Percentiles rank a stretch among this genome's conserved stretches.
Conservation (phyloP, 2,797 vertebrate species). For the Manis pentadactyla region DNA sequence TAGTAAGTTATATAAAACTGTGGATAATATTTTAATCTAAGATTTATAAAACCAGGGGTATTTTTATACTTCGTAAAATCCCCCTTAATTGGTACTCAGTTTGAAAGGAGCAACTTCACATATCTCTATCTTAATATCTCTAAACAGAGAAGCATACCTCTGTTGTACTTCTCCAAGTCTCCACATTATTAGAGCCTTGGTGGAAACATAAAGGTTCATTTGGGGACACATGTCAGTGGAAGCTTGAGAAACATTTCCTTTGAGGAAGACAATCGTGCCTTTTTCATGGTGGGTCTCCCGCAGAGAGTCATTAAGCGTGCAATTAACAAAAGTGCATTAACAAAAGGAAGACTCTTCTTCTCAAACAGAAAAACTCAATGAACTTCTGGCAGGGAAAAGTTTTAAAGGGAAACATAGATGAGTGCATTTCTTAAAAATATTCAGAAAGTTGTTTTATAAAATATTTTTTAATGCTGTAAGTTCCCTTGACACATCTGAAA, state of each 20-base stretch:
- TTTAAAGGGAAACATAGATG: background rate
- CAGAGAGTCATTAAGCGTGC: conserved; percentile 46
- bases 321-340: conserved; percentile 71
- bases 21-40: conserved; percentile 24
- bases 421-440: background rate
- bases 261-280: background rate
- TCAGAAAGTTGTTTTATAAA: background rate
- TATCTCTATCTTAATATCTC: conserved; percentile 11
- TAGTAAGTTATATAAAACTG: background rate
- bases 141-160: background rate
- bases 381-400: background rate
- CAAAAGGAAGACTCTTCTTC: conserved; percentile 8
- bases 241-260: background rate
- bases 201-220: conserved; percentile 20
- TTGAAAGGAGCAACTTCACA: background rate
- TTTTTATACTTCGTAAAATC: background rate
- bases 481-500: background rate
- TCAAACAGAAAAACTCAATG: background rate
- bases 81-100: conserved; percentile 54
- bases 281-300: background rate
- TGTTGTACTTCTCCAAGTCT: background rate
- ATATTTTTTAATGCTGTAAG: background rate
- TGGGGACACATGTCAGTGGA: conserved; percentile 9
- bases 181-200: background rate
- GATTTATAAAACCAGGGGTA: conserved; percentile 5